Evolutionary conservation across 2,888 invertebrate genomes (phyloP).

Genomic region (Glyphotaelius pellucidus): DNA sequence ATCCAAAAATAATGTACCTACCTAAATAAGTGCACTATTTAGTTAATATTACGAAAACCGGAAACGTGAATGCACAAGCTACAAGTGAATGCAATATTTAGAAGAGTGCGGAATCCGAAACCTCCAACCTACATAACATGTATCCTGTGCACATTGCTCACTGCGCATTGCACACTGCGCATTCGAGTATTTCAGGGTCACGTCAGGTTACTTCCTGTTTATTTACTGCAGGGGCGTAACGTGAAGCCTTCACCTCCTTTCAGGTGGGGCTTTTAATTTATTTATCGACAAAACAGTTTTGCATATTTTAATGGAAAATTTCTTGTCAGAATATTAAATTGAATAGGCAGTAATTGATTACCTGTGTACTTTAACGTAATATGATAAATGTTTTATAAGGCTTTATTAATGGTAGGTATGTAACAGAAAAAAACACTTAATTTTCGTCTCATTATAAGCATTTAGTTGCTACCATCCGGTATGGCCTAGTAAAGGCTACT

Average conservation of each 20-base stretch:
- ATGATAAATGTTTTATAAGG: neutral
- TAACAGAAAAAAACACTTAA: neutral
- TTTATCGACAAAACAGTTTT: neutral
- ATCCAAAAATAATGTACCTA: neutral
- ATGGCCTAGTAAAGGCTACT: neutral
- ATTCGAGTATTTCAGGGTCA: slow-evolving; percentile 33
- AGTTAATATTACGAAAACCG: neutral
- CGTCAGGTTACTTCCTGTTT: slow-evolving; percentile 45
- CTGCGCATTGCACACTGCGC: neutral
- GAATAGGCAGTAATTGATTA: neutral
- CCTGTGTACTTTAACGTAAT: neutral
- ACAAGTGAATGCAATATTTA: slow-evolving; percentile 7
- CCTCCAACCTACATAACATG: neutral
- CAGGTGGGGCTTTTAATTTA: neutral
- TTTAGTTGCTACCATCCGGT: neutral
- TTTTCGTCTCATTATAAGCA: neutral
- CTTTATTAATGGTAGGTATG: neutral
- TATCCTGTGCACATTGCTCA: neutral
- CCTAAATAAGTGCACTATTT: neutral
- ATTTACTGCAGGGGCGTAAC: slow-evolving; percentile 16
- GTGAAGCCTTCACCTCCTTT: neutral
- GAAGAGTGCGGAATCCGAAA: slow-evolving; percentile 14
- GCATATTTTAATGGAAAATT: neutral
- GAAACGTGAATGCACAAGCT: neutral
- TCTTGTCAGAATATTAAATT: neutral